Conservation (phyloP, 2,113 vertebrate species). For the Mus pahari region DNA sequence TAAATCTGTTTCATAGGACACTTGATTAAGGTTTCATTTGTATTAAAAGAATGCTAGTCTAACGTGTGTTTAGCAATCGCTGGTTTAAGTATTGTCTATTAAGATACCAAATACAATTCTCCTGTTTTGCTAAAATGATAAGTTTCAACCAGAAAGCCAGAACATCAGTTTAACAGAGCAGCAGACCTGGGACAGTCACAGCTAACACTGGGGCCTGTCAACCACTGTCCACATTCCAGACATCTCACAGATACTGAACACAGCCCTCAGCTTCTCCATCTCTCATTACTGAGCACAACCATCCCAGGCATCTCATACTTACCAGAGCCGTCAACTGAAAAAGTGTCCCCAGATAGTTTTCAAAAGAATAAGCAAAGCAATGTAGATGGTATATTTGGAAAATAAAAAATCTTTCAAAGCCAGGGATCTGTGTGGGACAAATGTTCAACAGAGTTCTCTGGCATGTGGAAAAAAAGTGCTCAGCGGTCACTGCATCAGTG, state of each 20-base stretch:
- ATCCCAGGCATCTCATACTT: neutral
- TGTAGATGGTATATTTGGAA: neutral
- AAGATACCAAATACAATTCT: neutral
- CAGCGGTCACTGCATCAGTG: neutral
- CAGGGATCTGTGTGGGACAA: neutral
- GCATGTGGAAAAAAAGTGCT: neutral
- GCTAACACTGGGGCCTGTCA: neutral
- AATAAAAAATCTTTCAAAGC: conserved; percentile 49
- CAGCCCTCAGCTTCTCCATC: neutral
- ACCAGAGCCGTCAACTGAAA: neutral
- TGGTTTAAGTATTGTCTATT: neutral
- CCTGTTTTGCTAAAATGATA: neutral
- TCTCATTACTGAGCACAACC: neutral
- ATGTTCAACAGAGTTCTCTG: neutral
- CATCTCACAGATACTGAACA: neutral
- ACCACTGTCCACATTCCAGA: neutral
- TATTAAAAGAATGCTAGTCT: conserved; percentile 18
- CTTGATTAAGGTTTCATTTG: neutral
- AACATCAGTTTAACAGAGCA: neutral
- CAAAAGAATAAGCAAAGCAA: conserved; percentile 34
- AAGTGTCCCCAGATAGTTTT: neutral
- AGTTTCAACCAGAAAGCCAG: neutral
- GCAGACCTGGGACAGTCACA: neutral
- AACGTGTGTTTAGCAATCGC: neutral
- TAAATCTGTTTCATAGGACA: neutral